A percentile compares a stretch with the other conserved stretches of the same genome.
Evolutionary conservation across 2,888 invertebrate species (phyloP).

Genomic region (Clostera curtula): DNA sequence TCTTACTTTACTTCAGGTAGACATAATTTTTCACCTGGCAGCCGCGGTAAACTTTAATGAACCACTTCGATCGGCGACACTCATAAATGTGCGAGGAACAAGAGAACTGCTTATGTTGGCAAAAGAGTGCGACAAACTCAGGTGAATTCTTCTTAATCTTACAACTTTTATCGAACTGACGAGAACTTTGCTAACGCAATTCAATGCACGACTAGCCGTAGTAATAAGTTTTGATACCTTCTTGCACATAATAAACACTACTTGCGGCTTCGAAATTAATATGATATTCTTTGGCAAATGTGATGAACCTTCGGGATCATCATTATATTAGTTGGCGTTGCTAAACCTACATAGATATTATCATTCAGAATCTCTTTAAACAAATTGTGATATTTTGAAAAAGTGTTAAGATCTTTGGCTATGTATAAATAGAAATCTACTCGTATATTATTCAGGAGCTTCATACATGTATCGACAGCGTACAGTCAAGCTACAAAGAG

Average conservation of each 20-base stretch:
- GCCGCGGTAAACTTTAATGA: slow-evolving; percentile 72
- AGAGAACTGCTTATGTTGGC: slow-evolving; percentile 9
- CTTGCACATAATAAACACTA: too few species aligned
- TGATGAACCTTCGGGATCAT: too few species aligned
- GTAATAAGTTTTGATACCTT: too few species aligned
- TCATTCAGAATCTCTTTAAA: too few species aligned
- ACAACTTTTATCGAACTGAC: neutral
- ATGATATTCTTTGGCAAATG: too few species aligned
- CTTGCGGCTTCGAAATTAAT: too few species aligned
- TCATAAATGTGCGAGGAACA: slow-evolving; percentile 25
- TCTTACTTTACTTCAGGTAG: slow-evolving; percentile 39
- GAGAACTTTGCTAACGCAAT: neutral
- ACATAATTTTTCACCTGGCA: slow-evolving; percentile 67
- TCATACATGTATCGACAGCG: slow-evolving; percentile 29
- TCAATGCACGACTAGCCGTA: neutral
- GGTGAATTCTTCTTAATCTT: slow-evolving; percentile 5
- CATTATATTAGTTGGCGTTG: too few species aligned
- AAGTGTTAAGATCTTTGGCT: too few species aligned
- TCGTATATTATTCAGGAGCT: slow-evolving; percentile 20
- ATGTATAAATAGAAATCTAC: too few species aligned
- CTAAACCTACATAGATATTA: too few species aligned
- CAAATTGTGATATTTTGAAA: too few species aligned
- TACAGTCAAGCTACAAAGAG: slow-evolving; percentile 53
- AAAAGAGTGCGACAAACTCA: slow-evolving; percentile 24
- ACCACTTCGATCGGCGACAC: slow-evolving; percentile 50